These are phyloP conservation scores for Nipponia nippon DNA, from an alignment of 2,113 vertebrate genomes.

Conservation along the genomic window DNA sequence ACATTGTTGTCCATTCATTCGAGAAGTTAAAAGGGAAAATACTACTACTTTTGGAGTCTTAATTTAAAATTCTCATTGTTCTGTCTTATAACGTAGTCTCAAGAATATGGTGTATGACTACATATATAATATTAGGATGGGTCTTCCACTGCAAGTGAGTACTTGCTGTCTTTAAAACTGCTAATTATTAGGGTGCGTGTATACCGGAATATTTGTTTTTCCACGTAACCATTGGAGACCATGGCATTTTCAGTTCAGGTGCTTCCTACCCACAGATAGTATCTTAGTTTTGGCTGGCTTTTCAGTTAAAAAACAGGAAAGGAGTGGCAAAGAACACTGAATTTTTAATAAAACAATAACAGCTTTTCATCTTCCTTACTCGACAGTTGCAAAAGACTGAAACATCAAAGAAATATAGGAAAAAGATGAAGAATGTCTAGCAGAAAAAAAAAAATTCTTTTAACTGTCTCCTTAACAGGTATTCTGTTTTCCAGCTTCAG, in stretches of 20 bases:
- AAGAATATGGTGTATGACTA: neutral
- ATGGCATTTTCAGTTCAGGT: slow-evolving; percentile 1
- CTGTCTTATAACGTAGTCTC: neutral
- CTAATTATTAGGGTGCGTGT: neutral
- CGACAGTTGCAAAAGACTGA: neutral
- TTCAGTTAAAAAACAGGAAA: slow-evolving; percentile 35
- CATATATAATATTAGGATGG: neutral
- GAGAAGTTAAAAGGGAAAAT: neutral
- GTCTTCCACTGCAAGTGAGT: slow-evolving; percentile 9
- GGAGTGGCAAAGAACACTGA: slow-evolving; percentile 17
- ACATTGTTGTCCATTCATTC: neutral
- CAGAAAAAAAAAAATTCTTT: neutral
- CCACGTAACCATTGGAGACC: neutral
- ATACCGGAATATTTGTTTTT: neutral
- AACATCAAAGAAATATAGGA: neutral
- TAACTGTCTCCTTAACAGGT: neutral
- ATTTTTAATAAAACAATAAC: neutral
- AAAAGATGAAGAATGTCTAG: neutral
- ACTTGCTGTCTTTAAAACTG: slow-evolving; percentile 21
- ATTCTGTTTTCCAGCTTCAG: neutral
- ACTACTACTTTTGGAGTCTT: neutral
- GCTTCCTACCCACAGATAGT: slow-evolving; percentile 37
- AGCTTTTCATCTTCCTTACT: neutral
- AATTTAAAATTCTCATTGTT: neutral
- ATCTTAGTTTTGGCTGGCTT: slow-evolving; percentile 8